These are phyloP conservation scores for Ennomos erosarius DNA, from an alignment of 2,888 invertebrate species.

Conservation along the genomic window DNA sequence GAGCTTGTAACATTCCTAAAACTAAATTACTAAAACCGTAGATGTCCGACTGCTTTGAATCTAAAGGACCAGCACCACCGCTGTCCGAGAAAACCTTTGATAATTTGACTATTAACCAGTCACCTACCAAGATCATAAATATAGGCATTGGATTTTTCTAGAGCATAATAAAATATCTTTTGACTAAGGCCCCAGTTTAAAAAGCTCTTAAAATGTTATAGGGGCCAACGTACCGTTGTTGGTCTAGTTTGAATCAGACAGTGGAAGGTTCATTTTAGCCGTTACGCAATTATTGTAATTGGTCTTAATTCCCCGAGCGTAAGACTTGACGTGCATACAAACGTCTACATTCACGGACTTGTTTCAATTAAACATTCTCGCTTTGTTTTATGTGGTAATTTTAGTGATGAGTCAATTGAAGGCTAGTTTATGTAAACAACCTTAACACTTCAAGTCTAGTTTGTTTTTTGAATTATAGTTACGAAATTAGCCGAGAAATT, in stretches of 20 bases:
- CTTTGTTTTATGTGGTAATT: conserved; percentile 33
- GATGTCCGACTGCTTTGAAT: no score
- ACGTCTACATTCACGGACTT: conserved; percentile 30
- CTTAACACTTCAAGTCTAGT: neutral
- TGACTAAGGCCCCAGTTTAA: conserved; percentile 6
- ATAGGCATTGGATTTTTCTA: neutral
- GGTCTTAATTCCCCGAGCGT: conserved; percentile 49
- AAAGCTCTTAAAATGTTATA: conserved; percentile 26
- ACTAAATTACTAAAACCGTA: no score
- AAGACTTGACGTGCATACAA: conserved; percentile 30
- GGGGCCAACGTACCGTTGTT: conserved; percentile 33
- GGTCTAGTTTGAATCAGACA: conserved; percentile 41
- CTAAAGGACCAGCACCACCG: no score
- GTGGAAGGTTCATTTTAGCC: conserved; percentile 46
- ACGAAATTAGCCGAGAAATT: no score
- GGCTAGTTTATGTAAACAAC: conserved; percentile 9
- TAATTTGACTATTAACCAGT: no score
- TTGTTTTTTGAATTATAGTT: no score
- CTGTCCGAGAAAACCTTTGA: no score
- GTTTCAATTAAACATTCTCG: conserved; percentile 38
- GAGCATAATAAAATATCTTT: conserved; percentile 5
- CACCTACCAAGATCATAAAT: neutral
- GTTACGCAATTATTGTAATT: conserved; percentile 61
- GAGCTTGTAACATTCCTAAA: no score
- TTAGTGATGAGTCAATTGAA: conserved; percentile 25